A percentile compares a stretch with the other conserved stretches of the same genome.
These are phyloP conservation scores for Rotaria macrura DNA, from an alignment of 2,888 invertebrate species.

Conservation along the genomic window DNA sequence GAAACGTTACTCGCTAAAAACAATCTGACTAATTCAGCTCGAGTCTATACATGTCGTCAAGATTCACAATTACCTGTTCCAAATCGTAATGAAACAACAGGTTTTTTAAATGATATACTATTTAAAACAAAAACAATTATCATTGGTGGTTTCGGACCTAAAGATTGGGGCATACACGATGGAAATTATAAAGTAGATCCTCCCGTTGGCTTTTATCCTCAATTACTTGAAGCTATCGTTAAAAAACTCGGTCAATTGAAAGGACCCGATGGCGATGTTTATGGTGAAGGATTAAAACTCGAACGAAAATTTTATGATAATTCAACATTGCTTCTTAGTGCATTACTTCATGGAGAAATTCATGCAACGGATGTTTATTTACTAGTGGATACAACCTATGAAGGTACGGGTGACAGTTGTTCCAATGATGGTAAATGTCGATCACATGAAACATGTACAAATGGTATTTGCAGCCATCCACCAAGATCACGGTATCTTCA, in stretches of 20 bases:
- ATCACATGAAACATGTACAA: not conserved
- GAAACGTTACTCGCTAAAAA: not conserved
- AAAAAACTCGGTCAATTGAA: constrained; percentile 20
- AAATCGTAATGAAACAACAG: constrained; percentile 10
- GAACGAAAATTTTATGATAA: not conserved
- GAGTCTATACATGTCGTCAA: constrained; percentile 28
- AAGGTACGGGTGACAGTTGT: constrained; percentile 7
- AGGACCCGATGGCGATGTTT: constrained; percentile 24
- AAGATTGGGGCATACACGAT: constrained; percentile 26
- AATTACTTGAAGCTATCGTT: constrained; percentile 23
- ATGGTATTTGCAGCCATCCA: not conserved
- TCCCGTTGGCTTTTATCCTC: constrained; percentile 25
- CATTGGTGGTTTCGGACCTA: constrained; percentile 22
- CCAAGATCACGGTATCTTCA: constrained; percentile 5
- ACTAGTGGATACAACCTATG: constrained; percentile 17
- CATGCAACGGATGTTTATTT: constrained; percentile 29
- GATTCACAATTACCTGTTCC: constrained; percentile 19
- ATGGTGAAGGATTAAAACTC: not conserved
- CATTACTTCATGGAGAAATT: constrained; percentile 25
- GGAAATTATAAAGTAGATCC: constrained; percentile 22
- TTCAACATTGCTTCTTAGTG: not conserved
- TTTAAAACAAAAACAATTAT: not conserved
- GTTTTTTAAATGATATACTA: constrained; percentile 22
- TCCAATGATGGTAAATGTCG: constrained; percentile 6
- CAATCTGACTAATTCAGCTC: constrained; percentile 2